Base-by-base conservation (phyloP, 2,113 vertebrate genomes). In the Nothocercus nigrocapillus region DNA sequence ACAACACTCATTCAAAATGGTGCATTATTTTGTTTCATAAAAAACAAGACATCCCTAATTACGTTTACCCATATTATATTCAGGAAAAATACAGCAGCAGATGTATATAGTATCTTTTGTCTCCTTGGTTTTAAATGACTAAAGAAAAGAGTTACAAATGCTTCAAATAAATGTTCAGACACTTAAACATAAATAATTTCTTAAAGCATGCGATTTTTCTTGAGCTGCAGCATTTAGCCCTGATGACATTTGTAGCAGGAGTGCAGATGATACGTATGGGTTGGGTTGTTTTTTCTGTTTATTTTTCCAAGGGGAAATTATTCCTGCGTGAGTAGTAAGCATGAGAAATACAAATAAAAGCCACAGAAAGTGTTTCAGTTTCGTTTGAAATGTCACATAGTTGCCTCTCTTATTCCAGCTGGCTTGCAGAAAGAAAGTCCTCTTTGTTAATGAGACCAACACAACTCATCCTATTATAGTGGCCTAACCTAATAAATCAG, bases 101-200 rank as follows among this genome's bases (percentile, higher is more conserved):
- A n/a, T 73, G 5, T 51, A 79, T 90, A 73, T 34, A 70, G n/a
- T 84, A 89, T 78, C 81, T 75, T 91, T 90, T 95, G 75, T 83
- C 79, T 86, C 47, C 61, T 90, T 67, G 61, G 49, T 82, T 88
- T 95, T 90, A 94, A 84, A 54, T 82, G 61, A 75, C 61, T 88
- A 96, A 96, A 91, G 28, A 93, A 94, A 93, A 95, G 95, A 93
- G 38, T 40, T 74, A 42, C 78, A 92, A 95, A 82, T 73, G 10
- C 28, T 95, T 97, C 74, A 86, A 94, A 96, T 96, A 96, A 94
- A 87, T 94, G 80, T 96, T 94, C 82, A 92, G 89, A 72, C 38
- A 34, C 5, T 9, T 68, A 10, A 40, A 88, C 24, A 70, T 78
- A 83, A 96, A 94, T 92, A 75, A 88, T 89, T 85, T 85, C 59